phyloP scores from a whole-genome alignment of 2,888 invertebrate genomes.

The Sipha maydis region DNA sequence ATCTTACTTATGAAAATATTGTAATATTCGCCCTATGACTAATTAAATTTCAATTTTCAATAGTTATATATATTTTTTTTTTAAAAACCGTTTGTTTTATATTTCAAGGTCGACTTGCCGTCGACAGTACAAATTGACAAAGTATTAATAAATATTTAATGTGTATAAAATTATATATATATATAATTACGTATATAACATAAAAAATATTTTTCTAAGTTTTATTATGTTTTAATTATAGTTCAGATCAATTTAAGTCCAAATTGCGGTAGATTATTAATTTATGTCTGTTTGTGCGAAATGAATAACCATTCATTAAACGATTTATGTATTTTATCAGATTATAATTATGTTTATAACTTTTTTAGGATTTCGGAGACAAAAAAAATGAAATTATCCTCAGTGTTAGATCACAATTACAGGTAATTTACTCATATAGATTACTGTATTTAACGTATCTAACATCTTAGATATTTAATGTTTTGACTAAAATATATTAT shows the following conservation, averaged over 20 bases:
- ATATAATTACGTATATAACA: neutral
- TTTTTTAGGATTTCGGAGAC: constrained; percentile 12
- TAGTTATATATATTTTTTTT: neutral
- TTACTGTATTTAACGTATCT: too few relatives aligned
- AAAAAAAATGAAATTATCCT: constrained; percentile 22
- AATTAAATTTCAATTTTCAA: neutral
- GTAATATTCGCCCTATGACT: too few relatives aligned
- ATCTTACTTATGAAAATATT: too few relatives aligned
- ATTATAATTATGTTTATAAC: neutral
- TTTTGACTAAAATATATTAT: too few relatives aligned
- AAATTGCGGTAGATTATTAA: too few relatives aligned
- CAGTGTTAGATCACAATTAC: constrained; percentile 10
- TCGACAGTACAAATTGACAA: neutral
- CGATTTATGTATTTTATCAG: too few relatives aligned
- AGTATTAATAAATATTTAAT: neutral
- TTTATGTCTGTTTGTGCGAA: too few relatives aligned
- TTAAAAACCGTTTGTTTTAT: neutral
- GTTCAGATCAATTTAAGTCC: too few relatives aligned
- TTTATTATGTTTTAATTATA: too few relatives aligned
- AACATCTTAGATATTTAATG: too few relatives aligned
- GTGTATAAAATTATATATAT: neutral
- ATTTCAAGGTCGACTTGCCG: neutral
- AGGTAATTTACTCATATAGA: neutral
- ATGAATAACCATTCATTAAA: too few relatives aligned
- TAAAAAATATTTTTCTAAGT: too few relatives aligned